Evolutionary conservation across 2,113 vertebrate genomes (phyloP).

Genomic region (Herpailurus yagouaroundi): DNA sequence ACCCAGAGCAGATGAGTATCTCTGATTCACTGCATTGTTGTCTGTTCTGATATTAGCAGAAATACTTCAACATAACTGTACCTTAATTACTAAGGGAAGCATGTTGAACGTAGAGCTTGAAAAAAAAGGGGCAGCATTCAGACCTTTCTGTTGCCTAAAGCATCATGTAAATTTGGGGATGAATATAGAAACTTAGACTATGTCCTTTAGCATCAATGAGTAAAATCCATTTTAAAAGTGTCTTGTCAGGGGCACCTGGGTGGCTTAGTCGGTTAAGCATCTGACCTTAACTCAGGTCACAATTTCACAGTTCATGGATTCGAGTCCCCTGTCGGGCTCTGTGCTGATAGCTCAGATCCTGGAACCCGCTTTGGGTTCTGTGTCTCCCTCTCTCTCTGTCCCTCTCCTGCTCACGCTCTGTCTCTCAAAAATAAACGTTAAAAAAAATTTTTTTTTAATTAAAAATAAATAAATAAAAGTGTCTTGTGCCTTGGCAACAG

Average conservation of each 20-base stretch:
- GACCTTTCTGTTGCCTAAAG: neutral
- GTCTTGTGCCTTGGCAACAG: neutral
- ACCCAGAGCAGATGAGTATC: neutral
- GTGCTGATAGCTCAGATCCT: too few relatives aligned
- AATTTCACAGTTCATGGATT: too few relatives aligned
- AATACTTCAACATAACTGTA: neutral
- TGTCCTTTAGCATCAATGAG: neutral
- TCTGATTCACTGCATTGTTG: neutral
- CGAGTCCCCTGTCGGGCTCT: fast-evolving
- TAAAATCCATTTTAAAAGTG: conserved; percentile 21
- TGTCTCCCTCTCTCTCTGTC: too few relatives aligned
- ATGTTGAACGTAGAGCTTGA: neutral
- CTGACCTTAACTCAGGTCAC: too few relatives aligned
- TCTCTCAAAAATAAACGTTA: too few relatives aligned
- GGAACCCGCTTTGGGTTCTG: too few relatives aligned
- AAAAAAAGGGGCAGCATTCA: neutral
- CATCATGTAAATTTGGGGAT: neutral
- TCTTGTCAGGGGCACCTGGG: neutral
- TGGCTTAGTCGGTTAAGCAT: too few relatives aligned
- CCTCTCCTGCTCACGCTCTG: too few relatives aligned
- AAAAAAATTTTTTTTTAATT: too few relatives aligned
- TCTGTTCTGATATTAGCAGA: neutral
- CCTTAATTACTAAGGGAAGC: neutral
- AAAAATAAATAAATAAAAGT: neutral
- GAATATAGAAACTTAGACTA: neutral